Base-by-base conservation (phyloP, 1,140 invertebrate species). In the Drosophila jambulina region DNA sequence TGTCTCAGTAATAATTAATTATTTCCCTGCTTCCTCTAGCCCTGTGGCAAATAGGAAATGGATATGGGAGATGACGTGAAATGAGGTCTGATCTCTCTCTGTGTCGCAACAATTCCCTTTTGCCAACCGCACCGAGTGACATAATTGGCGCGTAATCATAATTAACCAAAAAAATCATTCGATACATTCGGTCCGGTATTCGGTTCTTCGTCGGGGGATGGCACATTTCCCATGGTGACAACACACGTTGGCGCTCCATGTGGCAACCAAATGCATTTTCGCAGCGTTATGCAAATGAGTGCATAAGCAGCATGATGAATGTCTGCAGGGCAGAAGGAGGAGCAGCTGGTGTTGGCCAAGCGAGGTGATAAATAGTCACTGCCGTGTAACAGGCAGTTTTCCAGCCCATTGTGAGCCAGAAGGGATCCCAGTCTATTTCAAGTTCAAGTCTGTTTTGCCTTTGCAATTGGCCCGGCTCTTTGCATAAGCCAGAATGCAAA, bases 81-180 rank as follows among this genome's bases (percentile, higher is more conserved):
- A 25, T 23, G n/a, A 51, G 29, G 48, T 70, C 27, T 34, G 27
- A 42, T 54, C 32, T 54, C 15, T 23, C 21, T 38, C 32, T 19
- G 12, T 43, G 32, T 45, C 46, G 61, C 45, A 23, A 17, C 45
- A 17, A 54, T 21, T 57, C 32, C n/a, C 15, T 43, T 59, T 53
- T 38, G 23, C 34, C n/a, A 57, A 67, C 43, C 36, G 42, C 21
- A 23, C 53, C 45, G 34, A 54, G 58, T 87, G 80, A 80, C 77
- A 88, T 80, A 87, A 88, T 87, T 78, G 75, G 49, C 77, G 59
- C 54, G 68, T 70, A 79, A 79, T 86, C 67, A 69, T 17, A 71
- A 72, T 72, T 59, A 68, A 53, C 69, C 61, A 36, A 72, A 68
- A 78, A 70, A 76, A 80, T 64, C 81, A 83, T 65, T 64, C 62